Conservation (phyloP, 2,888 invertebrate genomes). For the Ennomos erosarius region DNA sequence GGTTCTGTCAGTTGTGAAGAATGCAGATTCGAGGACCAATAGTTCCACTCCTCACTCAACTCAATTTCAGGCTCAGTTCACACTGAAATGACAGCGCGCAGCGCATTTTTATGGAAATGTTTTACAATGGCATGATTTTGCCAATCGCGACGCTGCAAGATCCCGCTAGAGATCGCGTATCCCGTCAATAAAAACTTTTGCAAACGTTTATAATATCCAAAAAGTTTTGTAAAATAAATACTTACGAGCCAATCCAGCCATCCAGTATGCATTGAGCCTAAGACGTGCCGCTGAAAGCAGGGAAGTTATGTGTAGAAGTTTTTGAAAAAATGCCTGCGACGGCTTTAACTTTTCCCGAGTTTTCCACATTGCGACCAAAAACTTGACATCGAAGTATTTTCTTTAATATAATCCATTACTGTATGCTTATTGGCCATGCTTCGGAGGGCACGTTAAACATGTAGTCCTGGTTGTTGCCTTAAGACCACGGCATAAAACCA, state of each 20-base stretch:
- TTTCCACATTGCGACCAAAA: slow-evolving; percentile 6
- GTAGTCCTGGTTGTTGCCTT: no score
- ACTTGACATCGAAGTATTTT: slow-evolving; percentile 24
- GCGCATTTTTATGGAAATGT: no score
- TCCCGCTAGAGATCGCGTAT: no score
- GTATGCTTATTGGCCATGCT: neutral
- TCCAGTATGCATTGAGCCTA: neutral
- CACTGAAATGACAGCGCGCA: no score
- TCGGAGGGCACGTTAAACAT: no score
- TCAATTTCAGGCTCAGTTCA: slow-evolving; percentile 17
- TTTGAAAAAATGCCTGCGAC: slow-evolving; percentile 27
- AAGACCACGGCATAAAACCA: no score
- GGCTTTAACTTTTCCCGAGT: slow-evolving; percentile 17
- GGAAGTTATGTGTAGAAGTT: slow-evolving; percentile 31
- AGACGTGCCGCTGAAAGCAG: slow-evolving; percentile 38
- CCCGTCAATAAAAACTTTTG: no score
- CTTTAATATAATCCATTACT: slow-evolving; percentile 5
- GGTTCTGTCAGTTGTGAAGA: slow-evolving; percentile 32
- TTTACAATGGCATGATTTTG: no score
- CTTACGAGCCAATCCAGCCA: no score
- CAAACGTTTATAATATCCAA: no score
- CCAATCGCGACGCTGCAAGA: no score
- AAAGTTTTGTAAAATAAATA: no score
- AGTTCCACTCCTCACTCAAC: slow-evolving; percentile 36
- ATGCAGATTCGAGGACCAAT: slow-evolving; percentile 50